Base-by-base conservation (phyloP, 2,113 vertebrate genomes). In the Varanus komodoensis region DNA sequence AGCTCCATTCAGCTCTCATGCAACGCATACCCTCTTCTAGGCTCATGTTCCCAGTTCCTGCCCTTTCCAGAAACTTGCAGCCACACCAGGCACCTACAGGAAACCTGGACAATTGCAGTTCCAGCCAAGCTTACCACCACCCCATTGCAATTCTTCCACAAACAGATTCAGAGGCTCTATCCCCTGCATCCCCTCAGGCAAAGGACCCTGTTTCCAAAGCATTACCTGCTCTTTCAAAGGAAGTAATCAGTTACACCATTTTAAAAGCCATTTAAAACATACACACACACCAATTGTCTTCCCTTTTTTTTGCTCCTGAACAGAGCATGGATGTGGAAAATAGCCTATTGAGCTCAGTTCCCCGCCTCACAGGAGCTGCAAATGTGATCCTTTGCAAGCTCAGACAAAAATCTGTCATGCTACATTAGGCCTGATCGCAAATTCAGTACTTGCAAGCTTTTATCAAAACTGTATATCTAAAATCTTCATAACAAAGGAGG, bases 401-500 rank as follows among this genome's bases (percentile, higher is more conserved):
- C 96, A 97, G 96, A 96, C 95, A 97, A 97, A 85, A 97, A 97
- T 96, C 96, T 94, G 95, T 96, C 95, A 97, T 96, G 96, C 97
- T 97, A 97, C 97, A 97, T 98, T 97, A 97, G 93, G 91, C 95
- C 94, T 95, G 95, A 97, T 94, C 96, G 95, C 95, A 97, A 97
- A 97, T 97, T 96, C 96, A 95, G 95, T 96, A 95, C 95, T 97
- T 96, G 96, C 96, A 96, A 97, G 96, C 95, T 97, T 97, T 97
- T 97, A 97, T 97, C 96, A 97, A 97, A 97, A 97, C 96, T 95
- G 95, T 96, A 68, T 96, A 96, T 97, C 95, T 97, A 95, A 97
- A 97, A 96, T 97, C 96, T 97, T 97, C 96, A 96, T 96, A 97
- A 97, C 67, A 84, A 67, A 38, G 77, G 92, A 96, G 92, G 93